Base-by-base conservation (phyloP, 1,140 invertebrate species). In the Drosophila serrata region DNA sequence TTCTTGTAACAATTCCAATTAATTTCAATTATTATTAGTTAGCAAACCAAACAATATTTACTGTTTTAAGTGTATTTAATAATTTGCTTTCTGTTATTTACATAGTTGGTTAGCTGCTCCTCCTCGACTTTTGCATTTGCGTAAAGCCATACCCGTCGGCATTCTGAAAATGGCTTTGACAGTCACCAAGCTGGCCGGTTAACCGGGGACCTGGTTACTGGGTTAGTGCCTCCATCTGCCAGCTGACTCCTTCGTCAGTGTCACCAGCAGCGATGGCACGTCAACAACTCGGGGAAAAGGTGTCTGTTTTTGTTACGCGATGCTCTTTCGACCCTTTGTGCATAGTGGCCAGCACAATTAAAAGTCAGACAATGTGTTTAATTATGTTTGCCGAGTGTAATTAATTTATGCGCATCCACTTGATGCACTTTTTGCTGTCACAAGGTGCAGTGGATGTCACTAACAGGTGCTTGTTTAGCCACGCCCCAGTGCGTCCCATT, bases 251-350 rank as follows among this genome's bases (percentile, higher is more conserved):
- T 84, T 64, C 73, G 58, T 84, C 84, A 88, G 76, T 77, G 82
- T 88, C 82, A 80, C 68, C 57, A 37, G 15, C 82, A 90, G 74
- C 70, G 56, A 68, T 58, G 42, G 58, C 43, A 72, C 72, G 82
- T 75, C 84, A 84, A 57, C 57, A 51, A 45, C 61, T 70, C 55
- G 13, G 45, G 13, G 45, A 60, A 42, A 31, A 65, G 46, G 69
- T 39, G 33, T 33, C 35, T 51, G 43, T 22, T 46, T 46, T 31
- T 40, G 79, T 60, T 53, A 53, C 53, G 58, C 57, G 48, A 35
- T 51, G 33, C 51, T 65, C 57, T 82, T 60, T 24, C 37, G 43
- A 75, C 72, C 75, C 72, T 76, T 51, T 40, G 62, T 46, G 63
- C 59, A 12, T 56, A 73, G 62, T 53, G 61, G 35, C 11, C 27